Percentiles rank a stretch among this genome's conserved stretches.
These are phyloP conservation scores for Oscheius myriophilus DNA, from an alignment of 2,888 invertebrate genomes.

Conservation along the genomic window DNA sequence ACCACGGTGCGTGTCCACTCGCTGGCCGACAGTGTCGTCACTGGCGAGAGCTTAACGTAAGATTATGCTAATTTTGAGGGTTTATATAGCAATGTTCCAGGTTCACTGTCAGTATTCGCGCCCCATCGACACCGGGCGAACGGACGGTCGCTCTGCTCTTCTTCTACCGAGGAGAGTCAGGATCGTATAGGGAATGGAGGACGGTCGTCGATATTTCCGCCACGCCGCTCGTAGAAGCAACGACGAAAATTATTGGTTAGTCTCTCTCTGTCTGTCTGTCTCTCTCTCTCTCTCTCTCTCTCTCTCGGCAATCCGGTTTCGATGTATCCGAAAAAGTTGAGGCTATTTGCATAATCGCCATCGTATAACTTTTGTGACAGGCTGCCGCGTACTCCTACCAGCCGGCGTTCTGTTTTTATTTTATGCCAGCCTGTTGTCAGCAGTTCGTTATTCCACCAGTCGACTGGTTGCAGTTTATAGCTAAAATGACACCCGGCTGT, in stretches of 20 bases:
- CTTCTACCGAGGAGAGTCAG: slow-evolving; percentile 46
- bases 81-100: background rate
- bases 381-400: too few species aligned
- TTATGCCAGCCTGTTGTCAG: too few species aligned
- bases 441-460: too few species aligned
- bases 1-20: slow-evolving; percentile 4
- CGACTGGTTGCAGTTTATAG: too few species aligned
- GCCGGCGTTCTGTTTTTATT: too few species aligned
- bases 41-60: background rate
- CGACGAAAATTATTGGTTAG: slow-evolving; percentile 35
- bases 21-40: background rate
- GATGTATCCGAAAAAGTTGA: too few species aligned
- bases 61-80: background rate
- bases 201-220: slow-evolving; percentile 37
- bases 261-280: background rate
- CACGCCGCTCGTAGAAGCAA: slow-evolving; percentile 31
- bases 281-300: slow-evolving; percentile 1
- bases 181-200: slow-evolving; percentile 52
- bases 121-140: background rate
- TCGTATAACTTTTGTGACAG: too few species aligned
- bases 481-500: too few species aligned
- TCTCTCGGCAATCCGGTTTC: background rate
- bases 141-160: slow-evolving; percentile 39
- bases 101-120: slow-evolving; percentile 22
- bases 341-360: too few species aligned